phyloP scores from a whole-genome alignment of 1,140 invertebrate genomes.

The Drosophila pallidifrons region DNA sequence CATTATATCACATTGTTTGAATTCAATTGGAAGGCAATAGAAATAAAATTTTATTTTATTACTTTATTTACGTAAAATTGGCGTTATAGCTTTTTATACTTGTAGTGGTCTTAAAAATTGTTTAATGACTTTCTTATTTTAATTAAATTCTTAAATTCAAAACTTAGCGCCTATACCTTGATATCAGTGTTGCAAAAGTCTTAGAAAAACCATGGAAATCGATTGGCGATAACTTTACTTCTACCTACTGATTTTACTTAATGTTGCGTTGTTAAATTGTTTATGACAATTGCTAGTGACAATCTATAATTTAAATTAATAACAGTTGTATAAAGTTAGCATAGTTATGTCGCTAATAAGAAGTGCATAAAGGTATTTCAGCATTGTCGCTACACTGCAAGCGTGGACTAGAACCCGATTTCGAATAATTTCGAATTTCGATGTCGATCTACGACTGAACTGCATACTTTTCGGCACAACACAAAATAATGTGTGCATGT shows the following conservation, averaged over 20 bases:
- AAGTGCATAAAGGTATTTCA: too few species aligned
- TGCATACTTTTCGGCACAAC: slow-evolving; percentile 12
- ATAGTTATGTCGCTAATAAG: too few species aligned
- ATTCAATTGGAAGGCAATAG: background rate
- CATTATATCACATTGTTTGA: slow-evolving; percentile 6
- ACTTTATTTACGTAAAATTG: background rate
- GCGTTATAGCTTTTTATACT: too few species aligned
- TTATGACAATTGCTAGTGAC: too few species aligned
- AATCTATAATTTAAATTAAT: too few species aligned
- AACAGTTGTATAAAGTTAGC: background rate
- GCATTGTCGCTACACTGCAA: too few species aligned
- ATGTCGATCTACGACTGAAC: too few species aligned
- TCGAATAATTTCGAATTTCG: too few species aligned
- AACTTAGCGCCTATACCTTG: background rate
- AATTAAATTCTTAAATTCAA: background rate
- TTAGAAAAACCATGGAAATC: background rate
- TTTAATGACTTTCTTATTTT: background rate
- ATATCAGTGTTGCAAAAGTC: background rate
- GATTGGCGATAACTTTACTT: background rate
- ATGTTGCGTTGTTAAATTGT: background rate
- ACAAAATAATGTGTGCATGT: too few species aligned
- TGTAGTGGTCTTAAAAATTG: background rate
- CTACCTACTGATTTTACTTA: background rate
- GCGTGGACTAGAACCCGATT: too few species aligned
- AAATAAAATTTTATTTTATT: background rate